Evolutionary conservation across 2,888 invertebrate species (phyloP).

Genomic region (Blera fallax): DNA sequence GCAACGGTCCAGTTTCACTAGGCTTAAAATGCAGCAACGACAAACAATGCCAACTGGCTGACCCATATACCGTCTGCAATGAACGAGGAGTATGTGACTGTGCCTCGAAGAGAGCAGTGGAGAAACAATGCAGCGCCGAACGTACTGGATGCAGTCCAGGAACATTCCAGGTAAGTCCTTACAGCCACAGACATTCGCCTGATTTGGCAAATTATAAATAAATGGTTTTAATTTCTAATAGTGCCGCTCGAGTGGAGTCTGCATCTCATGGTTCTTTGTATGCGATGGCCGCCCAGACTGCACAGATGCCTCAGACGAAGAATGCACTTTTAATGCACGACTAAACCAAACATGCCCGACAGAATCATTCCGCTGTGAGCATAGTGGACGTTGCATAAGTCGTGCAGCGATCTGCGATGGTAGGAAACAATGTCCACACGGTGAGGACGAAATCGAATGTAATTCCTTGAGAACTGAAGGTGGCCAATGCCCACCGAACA

Average conservation of each 20-base stretch:
- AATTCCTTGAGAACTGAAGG: conserved; percentile 82
- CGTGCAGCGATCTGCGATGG: conserved; percentile 92
- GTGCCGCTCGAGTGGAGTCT: conserved; percentile 92
- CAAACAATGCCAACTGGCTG: conserved; percentile 90
- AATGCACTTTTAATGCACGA: conserved; percentile 84
- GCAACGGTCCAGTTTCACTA: conserved; percentile 85
- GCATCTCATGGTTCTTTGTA: conserved; percentile 96
- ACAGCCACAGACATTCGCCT: conserved; percentile 80
- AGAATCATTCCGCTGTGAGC: conserved; percentile 88
- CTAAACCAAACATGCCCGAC: conserved; percentile 84
- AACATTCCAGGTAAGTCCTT: conserved; percentile 86
- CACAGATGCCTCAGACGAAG: conserved; percentile 93
- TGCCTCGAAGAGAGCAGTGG: conserved; percentile 84
- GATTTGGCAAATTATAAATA: conserved; percentile 65
- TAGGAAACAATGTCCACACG: conserved; percentile 88
- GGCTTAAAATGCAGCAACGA: conserved; percentile 89
- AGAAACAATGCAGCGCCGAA: conserved; percentile 85
- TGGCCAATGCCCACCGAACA: conserved; percentile 89
- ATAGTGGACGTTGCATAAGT: conserved; percentile 88
- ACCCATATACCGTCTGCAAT: conserved; percentile 89
- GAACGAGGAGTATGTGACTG: conserved; percentile 87
- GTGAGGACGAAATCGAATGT: conserved; percentile 89
- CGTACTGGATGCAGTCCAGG: conserved; percentile 91
- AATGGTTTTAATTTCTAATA: conserved; percentile 81
- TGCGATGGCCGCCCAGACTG: conserved; percentile 92